Base-by-base conservation (phyloP, 2,113 vertebrate genomes). In the Panthera leo region DNA sequence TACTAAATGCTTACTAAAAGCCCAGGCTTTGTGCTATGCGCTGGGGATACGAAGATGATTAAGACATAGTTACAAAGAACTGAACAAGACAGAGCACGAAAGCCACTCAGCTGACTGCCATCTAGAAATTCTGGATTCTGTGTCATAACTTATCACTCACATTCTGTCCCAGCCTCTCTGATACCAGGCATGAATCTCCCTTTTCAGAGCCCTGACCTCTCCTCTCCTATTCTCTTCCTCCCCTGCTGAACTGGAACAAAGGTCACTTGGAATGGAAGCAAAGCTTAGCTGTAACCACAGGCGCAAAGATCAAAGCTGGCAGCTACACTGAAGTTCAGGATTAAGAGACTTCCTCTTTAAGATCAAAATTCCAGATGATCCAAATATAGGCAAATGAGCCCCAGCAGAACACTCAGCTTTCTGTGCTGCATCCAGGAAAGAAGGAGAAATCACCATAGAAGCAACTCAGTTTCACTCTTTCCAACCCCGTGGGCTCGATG, bases 381-480 rank as follows among this genome's bases (percentile, higher is more conserved):
- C 97, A 98, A 98, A 98, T 97, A 98, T 96, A 98, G 96, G 97
- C 97, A 98, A 98, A 97, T 93, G 85, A 97, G 95, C 79, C 97
- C 85, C 97, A 80, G 91, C 19, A 95, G 97, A 97, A 97, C 89
- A 85, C 80, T 98, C 48, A 31, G 96, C 86, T 97, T 94, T 98
- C 97, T 94, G 94, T 96, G 85, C 89, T 91, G 95, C 87, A 95
- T 97, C 95, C 95, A 97, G 94, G 94, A 94, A 98, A 97, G 94
- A 65, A 96, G 95, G 94, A 89, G 96, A 97, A 98, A 98, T 97
- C 94, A 96, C 88, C 91, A 96, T 25, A 96, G 96, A 97, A 97
- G 92, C 95, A 93, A 94, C 85, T 97, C 78, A 0, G 82, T 89
- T 94, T 97, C 91, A 67, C 85, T 97, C 94, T 96, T 94, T 93